Evolutionary conservation across 2,113 vertebrate species (phyloP).

Genomic region (Corythoichthys intestinalis): DNA sequence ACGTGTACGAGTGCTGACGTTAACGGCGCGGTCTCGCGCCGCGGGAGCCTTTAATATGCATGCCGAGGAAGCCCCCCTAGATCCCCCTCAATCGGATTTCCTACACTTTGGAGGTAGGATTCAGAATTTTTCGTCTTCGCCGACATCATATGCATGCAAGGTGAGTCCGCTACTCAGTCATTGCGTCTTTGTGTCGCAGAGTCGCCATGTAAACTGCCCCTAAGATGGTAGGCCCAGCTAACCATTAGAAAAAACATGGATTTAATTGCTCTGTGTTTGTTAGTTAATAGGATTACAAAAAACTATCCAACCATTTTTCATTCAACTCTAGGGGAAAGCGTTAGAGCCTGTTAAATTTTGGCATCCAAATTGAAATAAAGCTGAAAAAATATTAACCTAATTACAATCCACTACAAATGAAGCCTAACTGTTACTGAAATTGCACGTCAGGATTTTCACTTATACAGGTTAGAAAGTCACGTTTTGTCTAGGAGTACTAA

Average conservation of each 20-base stretch:
- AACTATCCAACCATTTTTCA: background rate
- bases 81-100: too few relatives aligned
- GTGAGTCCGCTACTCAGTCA: too few relatives aligned
- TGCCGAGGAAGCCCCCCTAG: too few relatives aligned
- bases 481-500: background rate
- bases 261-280: background rate
- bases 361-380: background rate
- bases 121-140: too few relatives aligned
- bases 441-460: background rate
- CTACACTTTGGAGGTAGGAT: too few relatives aligned
- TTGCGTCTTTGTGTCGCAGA: too few relatives aligned
- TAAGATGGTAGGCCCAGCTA: too few relatives aligned
- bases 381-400: background rate
- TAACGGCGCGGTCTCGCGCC: too few relatives aligned
- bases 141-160: too few relatives aligned
- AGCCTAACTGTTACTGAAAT: background rate
- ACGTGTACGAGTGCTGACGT: too few relatives aligned
- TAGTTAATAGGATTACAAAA: background rate
- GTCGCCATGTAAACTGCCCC: too few relatives aligned
- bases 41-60: too few relatives aligned
- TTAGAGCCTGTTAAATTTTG: background rate
- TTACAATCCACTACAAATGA: background rate
- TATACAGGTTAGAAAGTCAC: background rate
- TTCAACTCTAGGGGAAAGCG: background rate
- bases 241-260: background rate